These are phyloP conservation scores for Leptocoma aspasia DNA, from an alignment of 2,113 vertebrate species.

Conservation along the genomic window DNA sequence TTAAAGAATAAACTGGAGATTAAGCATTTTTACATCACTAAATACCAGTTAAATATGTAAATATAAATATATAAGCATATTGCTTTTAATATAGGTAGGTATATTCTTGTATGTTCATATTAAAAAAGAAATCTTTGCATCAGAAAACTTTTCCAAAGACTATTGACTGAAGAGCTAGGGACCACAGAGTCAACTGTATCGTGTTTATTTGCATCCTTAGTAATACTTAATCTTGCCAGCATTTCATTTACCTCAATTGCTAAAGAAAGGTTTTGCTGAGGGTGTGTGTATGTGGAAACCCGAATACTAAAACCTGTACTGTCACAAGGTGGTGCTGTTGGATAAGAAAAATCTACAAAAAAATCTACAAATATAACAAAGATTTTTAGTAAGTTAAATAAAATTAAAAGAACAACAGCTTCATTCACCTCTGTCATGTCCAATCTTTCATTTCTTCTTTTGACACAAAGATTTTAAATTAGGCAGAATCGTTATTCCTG, in stretches of 20 bases:
- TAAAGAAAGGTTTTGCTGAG: background rate
- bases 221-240: background rate
- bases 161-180: background rate
- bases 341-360: constrained; percentile 52
- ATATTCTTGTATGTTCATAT: background rate
- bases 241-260: background rate
- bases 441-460: constrained; percentile 72
- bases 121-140: background rate
- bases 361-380: background rate
- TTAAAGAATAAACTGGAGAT: background rate
- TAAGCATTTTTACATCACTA: background rate
- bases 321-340: constrained; percentile 85
- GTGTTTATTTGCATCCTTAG: background rate
- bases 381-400: constrained; percentile 79
- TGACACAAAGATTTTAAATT: constrained; percentile 71
- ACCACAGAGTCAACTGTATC: background rate
- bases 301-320: background rate
- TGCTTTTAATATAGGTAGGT: background rate
- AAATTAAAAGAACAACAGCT: constrained; percentile 81
- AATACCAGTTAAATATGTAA: background rate
- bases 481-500: constrained; percentile 36
- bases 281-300: background rate
- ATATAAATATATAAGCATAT: background rate
- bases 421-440: constrained; percentile 78
- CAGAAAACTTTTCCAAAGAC: background rate